Evolutionary conservation across 2,113 vertebrate species (phyloP).

Genomic region (Ornithorhynchus anatinus): DNA sequence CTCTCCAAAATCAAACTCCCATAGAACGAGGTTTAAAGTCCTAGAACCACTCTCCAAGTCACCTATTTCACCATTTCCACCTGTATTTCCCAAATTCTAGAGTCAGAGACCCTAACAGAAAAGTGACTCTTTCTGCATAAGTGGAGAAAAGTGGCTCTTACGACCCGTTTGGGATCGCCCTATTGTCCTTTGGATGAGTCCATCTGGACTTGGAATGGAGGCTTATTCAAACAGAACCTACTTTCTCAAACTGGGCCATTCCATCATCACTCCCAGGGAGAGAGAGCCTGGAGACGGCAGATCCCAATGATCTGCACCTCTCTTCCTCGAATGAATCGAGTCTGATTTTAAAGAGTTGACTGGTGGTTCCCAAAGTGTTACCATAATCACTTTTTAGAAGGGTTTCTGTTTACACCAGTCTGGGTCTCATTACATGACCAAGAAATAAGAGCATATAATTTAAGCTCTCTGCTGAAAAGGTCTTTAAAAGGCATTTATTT

Average conservation of each 20-base stretch:
- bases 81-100: too few relatives aligned
- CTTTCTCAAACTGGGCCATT: too few relatives aligned
- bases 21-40: too few relatives aligned
- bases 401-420: not conserved
- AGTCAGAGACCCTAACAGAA: too few relatives aligned
- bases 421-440: not conserved
- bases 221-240: too few relatives aligned
- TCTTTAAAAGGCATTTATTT: constrained; percentile 43
- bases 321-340: not conserved
- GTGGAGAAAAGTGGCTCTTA: too few relatives aligned
- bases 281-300: too few relatives aligned
- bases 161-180: too few relatives aligned
- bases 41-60: not conserved
- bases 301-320: not conserved
- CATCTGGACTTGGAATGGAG: too few relatives aligned
- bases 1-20: not conserved
- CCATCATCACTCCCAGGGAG: too few relatives aligned
- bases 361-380: not conserved
- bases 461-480: constrained; percentile 23
- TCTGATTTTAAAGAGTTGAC: not conserved
- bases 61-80: not conserved
- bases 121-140: too few relatives aligned
- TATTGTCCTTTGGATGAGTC: too few relatives aligned
- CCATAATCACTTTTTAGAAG: not conserved
- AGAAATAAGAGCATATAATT: constrained; percentile 20